These are phyloP conservation scores for Hiodon alosoides DNA, from an alignment of 2,113 vertebrate species.

Conservation along the genomic window DNA sequence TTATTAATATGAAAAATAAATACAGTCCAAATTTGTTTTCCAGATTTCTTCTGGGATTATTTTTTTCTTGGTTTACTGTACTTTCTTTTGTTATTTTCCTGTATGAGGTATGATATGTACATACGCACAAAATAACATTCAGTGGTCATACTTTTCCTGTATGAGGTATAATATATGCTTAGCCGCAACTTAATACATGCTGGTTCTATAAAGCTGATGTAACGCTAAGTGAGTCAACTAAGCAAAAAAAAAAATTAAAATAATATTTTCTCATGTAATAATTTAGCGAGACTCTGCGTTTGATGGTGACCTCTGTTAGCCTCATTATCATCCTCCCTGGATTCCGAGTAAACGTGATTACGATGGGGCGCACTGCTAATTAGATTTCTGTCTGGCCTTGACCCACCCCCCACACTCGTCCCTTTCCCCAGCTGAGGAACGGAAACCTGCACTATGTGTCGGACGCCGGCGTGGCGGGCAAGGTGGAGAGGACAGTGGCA, in stretches of 20 bases:
- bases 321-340: too few species aligned
- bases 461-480: conserved; percentile 82
- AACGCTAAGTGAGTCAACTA: not conserved
- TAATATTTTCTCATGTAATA: too few species aligned
- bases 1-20: conserved; percentile 33
- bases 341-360: too few species aligned
- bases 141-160: not conserved
- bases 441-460: conserved; percentile 87
- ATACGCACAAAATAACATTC: not conserved
- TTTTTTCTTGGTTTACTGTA: conserved; percentile 7
- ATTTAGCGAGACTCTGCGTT: not conserved
- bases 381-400: not conserved
- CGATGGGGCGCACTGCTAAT: not conserved
- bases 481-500: conserved; percentile 81
- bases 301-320: too few species aligned
- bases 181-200: not conserved
- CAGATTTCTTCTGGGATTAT: conserved; percentile 44
- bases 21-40: conserved; percentile 38
- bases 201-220: not conserved
- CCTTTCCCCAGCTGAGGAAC: conserved; percentile 71
- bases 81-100: conserved; percentile 20
- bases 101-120: conserved; percentile 15
- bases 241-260: not conserved
- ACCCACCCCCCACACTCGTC: not conserved
- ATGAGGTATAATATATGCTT: not conserved